phyloP scores from a whole-genome alignment of 2,888 invertebrate species.

The Lasioglossum figueresi region DNA sequence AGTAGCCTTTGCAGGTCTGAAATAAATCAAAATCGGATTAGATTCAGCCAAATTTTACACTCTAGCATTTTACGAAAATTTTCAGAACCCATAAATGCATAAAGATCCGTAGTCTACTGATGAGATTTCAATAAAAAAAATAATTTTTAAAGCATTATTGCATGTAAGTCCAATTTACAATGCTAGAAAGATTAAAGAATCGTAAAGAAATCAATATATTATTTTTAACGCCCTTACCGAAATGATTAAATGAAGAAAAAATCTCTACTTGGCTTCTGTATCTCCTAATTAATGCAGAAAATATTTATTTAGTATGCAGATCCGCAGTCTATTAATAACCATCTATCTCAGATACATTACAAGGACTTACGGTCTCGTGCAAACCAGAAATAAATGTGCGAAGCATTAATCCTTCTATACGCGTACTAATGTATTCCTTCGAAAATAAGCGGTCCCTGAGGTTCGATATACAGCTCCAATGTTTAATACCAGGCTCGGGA shows the following conservation, averaged over 20 bases:
- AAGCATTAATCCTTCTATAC: not conserved
- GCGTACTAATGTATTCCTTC: slow-evolving; percentile 9
- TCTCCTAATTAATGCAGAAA: not conserved
- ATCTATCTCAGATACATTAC: not conserved
- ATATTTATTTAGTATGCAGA: not conserved
- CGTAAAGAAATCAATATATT: not conserved
- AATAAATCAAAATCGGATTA: too few species aligned
- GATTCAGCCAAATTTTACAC: too few species aligned
- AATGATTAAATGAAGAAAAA: not conserved
- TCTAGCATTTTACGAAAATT: too few species aligned
- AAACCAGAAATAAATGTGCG: not conserved
- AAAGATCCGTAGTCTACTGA: too few species aligned
- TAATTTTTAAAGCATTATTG: too few species aligned
- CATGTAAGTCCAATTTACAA: too few species aligned
- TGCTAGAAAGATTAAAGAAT: too few species aligned
- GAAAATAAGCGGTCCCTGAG: slow-evolving; percentile 1
- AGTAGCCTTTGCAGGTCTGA: too few species aligned
- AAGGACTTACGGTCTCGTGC: not conserved
- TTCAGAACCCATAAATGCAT: too few species aligned
- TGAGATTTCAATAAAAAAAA: too few species aligned
- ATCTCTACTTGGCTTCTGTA: not conserved
- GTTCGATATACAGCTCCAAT: not conserved
- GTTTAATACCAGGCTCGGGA: slow-evolving; percentile 21
- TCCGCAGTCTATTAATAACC: not conserved
- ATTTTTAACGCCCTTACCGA: not conserved